Conservation (phyloP, 2,888 invertebrate genomes). For the Mechanitis mazaeus region DNA sequence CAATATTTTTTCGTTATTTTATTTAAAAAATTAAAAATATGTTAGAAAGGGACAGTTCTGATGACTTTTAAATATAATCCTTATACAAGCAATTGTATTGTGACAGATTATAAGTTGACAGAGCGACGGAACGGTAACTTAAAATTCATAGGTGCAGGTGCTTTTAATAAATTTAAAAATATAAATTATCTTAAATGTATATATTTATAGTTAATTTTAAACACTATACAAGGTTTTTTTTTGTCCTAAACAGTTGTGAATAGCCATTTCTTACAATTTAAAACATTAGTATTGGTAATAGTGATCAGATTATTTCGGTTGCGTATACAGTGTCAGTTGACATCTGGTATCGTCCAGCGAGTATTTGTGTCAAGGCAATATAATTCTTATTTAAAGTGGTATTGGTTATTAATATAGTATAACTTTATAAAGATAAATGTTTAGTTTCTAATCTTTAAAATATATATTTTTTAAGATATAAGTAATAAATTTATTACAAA, state of each 20-base stretch:
- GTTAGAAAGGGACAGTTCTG: too few relatives aligned
- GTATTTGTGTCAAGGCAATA: constrained; percentile 18
- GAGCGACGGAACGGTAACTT: too few relatives aligned
- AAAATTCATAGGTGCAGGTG: too few relatives aligned
- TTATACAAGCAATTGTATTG: too few relatives aligned
- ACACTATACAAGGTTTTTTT: too few relatives aligned
- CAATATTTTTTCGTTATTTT: background rate
- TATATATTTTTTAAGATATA: background rate
- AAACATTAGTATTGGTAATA: background rate
- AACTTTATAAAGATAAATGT: background rate
- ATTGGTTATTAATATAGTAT: constrained; percentile 4
- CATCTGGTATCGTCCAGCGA: constrained; percentile 7
- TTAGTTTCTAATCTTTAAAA: background rate
- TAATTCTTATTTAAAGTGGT: constrained; percentile 11
- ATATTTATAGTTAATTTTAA: too few relatives aligned
- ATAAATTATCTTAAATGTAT: too few relatives aligned
- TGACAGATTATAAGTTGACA: too few relatives aligned
- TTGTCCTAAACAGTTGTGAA: background rate
- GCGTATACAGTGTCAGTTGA: constrained; percentile 1
- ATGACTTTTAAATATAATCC: too few relatives aligned
- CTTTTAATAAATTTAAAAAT: too few relatives aligned
- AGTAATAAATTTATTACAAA: background rate
- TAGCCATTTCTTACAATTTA: background rate
- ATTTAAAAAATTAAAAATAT: background rate
- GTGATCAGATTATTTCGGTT: background rate